Percentiles rank a stretch among this genome's conserved stretches.
phyloP scores from a whole-genome alignment of 2,113 vertebrate genomes.

The Chionis minor region DNA sequence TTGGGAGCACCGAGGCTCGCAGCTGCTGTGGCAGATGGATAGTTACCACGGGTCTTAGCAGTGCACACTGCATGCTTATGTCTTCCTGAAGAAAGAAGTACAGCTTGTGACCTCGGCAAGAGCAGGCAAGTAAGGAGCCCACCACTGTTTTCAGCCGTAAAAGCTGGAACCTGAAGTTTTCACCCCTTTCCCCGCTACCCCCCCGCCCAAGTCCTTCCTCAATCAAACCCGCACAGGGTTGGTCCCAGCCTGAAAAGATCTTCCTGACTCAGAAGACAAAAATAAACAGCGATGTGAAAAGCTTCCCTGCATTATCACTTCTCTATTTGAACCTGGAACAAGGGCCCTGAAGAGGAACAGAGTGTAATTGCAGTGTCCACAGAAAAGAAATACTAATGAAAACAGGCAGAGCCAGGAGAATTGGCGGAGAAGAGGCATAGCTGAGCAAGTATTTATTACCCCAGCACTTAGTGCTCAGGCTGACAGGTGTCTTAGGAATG shows the following conservation, averaged over 20 bases:
- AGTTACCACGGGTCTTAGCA: neutral
- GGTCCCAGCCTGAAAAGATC: constrained; percentile 38
- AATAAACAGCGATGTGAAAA: constrained; percentile 51
- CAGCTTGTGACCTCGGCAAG: neutral
- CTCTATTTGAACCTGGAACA: constrained; percentile 45
- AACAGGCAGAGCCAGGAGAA: constrained; percentile 33
- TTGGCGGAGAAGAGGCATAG: constrained; percentile 14
- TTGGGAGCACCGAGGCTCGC: neutral
- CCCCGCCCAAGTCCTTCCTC: neutral
- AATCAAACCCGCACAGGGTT: neutral
- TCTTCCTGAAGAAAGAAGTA: neutral
- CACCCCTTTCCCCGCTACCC: neutral
- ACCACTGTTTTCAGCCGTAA: neutral
- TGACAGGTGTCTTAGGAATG: constrained; percentile 25
- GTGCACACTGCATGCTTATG: neutral
- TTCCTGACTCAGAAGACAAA: constrained; percentile 52
- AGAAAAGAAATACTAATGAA: constrained; percentile 56
- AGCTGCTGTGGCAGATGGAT: constrained; percentile 65
- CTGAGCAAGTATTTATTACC: constrained; percentile 46
- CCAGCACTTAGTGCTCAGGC: neutral
- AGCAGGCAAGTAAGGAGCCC: neutral
- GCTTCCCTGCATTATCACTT: constrained; percentile 46
- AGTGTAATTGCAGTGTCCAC: constrained; percentile 60
- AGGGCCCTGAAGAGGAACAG: constrained; percentile 63
- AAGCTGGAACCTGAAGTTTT: neutral